A percentile compares a stretch with the other conserved stretches of the same genome.
phyloP scores from a whole-genome alignment of 1,140 invertebrate genomes.

The Harlomillsia oculata region DNA sequence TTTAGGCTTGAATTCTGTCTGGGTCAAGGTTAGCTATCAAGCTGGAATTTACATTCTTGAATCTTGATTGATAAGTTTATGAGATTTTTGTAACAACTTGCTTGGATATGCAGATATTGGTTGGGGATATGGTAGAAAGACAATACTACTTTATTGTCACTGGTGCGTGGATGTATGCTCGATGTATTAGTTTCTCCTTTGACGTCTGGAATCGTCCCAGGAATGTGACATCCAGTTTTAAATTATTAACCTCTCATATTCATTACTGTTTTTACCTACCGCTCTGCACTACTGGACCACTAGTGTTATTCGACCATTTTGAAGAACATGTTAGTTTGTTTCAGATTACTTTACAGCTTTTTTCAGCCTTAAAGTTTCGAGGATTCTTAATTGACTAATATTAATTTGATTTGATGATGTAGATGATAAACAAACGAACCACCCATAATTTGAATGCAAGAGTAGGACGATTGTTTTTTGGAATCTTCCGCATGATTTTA shows the following conservation, averaged over 20 bases:
- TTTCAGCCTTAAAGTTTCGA: no score
- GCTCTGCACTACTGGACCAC: constrained; percentile 63
- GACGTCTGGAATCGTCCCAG: constrained; percentile 40
- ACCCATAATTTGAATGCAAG: no score
- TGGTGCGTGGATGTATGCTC: constrained; percentile 48
- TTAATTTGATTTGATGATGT: no score
- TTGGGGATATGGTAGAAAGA: constrained; percentile 34
- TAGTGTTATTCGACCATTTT: constrained; percentile 63
- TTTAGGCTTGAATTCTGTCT: constrained; percentile 39
- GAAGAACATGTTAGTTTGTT: constrained; percentile 43
- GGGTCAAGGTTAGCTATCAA: constrained; percentile 38
- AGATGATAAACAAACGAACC: no score
- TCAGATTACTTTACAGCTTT: no score
- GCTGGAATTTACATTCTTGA: no score
- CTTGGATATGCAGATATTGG: constrained; percentile 23
- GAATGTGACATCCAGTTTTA: constrained; percentile 36
- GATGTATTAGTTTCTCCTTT: constrained; percentile 48
- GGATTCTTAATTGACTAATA: no score
- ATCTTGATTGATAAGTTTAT: no score
- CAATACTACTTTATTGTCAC: constrained; percentile 42
- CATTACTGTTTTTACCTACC: constrained; percentile 74
- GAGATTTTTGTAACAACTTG: no score
- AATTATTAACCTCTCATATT: constrained; percentile 42
- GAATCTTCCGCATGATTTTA: constrained; percentile 1
- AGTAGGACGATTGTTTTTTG: no score